Conservation (phyloP, 2,888 invertebrate species). For the Lutraria lutraria region DNA sequence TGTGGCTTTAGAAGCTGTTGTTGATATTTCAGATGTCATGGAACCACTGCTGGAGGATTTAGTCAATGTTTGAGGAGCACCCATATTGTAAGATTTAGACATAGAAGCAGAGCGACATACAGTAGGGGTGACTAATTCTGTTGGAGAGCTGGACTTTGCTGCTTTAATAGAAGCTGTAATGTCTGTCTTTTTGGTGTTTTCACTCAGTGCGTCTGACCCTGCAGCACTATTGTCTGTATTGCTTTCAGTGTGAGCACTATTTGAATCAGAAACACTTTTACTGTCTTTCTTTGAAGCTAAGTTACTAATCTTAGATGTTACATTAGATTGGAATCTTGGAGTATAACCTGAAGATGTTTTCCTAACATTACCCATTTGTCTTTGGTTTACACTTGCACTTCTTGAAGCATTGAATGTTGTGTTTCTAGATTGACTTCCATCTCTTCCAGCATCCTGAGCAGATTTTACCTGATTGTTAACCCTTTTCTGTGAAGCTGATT, state of each 20-base stretch:
- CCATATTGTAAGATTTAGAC: conserved; percentile 70
- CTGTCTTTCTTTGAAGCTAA: conserved; percentile 15
- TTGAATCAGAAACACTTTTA: conserved; percentile 27
- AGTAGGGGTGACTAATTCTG: conserved; percentile 57
- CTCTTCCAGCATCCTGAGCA: conserved; percentile 47
- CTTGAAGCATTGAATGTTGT: conserved; percentile 49
- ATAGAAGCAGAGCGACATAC: conserved; percentile 59
- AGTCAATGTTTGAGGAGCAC: conserved; percentile 27
- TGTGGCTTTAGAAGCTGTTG: conserved; percentile 37
- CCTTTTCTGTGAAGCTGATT: neutral
- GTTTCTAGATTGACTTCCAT: conserved; percentile 64
- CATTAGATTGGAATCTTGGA: conserved; percentile 51
- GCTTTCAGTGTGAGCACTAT: neutral
- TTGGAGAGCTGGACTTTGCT: conserved; percentile 57
- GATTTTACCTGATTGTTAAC: conserved; percentile 47
- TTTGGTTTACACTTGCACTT: conserved; percentile 54
- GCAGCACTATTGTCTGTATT: neutral
- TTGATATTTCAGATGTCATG: conserved; percentile 33
- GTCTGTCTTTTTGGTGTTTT: neutral
- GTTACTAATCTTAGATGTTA: neutral
- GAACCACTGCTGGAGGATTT: conserved; percentile 49
- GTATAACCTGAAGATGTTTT: conserved; percentile 60
- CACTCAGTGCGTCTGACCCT: neutral
- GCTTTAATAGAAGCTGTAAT: conserved; percentile 22
- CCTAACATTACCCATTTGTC: conserved; percentile 46